Conservation (phyloP, 2,888 invertebrate species). For the Nycteola revayana region DNA sequence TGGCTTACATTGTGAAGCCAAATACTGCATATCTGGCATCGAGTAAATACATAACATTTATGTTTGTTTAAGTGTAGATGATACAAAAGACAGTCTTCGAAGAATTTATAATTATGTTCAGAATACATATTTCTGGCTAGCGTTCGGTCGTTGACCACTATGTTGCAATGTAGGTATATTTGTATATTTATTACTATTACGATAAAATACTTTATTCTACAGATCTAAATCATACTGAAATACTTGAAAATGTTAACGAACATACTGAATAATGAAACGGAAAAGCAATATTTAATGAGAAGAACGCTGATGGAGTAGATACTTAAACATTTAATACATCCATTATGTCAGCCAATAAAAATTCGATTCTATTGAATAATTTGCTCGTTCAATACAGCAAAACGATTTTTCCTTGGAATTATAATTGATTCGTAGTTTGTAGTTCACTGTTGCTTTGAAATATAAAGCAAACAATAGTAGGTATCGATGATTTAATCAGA, state of each 20-base stretch:
- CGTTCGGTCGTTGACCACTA: no score
- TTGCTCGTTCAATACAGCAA: slow-evolving; percentile 25
- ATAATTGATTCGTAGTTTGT: slow-evolving; percentile 23
- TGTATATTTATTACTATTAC: no score
- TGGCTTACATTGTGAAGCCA: no score
- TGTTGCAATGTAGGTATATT: no score
- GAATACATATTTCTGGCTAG: no score
- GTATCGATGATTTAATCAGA: slow-evolving; percentile 55
- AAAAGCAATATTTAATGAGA: slow-evolving; percentile 38
- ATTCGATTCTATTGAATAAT: slow-evolving; percentile 52
- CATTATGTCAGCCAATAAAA: slow-evolving; percentile 38
- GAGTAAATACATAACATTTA: no score
- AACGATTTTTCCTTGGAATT: slow-evolving; percentile 28
- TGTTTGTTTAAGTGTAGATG: no score
- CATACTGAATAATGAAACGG: slow-evolving; percentile 25
- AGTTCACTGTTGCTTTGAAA: slow-evolving; percentile 35
- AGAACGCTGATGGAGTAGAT: slow-evolving; percentile 31
- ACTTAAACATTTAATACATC: slow-evolving; percentile 45
- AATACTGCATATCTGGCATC: no score
- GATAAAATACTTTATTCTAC: background rate
- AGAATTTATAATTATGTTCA: no score
- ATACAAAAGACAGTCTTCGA: no score
- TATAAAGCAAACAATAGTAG: slow-evolving; percentile 45
- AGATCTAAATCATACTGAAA: background rate
- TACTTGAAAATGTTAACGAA: slow-evolving; percentile 4